These are phyloP conservation scores for Tetropium fuscum DNA, from an alignment of 2,888 invertebrate species.

Conservation along the genomic window DNA sequence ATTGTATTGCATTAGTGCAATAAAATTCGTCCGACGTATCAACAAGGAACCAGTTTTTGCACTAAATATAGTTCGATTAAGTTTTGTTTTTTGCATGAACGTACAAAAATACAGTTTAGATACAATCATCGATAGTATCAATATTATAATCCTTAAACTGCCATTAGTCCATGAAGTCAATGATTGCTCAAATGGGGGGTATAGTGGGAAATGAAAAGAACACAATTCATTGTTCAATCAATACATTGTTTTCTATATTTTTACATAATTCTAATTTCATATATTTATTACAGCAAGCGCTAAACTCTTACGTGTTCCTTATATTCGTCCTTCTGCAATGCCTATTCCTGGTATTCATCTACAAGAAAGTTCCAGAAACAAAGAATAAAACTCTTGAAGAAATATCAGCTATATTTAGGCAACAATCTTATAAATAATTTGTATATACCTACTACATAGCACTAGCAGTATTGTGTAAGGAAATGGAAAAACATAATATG, in stretches of 20 bases:
- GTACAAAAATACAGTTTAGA: no score
- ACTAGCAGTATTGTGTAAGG: constrained; percentile 27
- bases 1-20: no score
- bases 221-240: no score
- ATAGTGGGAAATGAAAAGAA: no score
- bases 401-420: constrained; percentile 85
- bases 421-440: constrained; percentile 72
- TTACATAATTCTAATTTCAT: no score
- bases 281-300: constrained; percentile 65
- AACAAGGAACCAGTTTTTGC: no score
- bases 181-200: background rate
- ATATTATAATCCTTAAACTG: no score
- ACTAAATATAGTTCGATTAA: no score
- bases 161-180: background rate
- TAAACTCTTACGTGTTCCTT: constrained; percentile 81
- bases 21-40: no score
- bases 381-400: constrained; percentile 89
- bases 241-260: no score
- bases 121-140: no score
- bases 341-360: constrained; percentile 83
- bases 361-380: constrained; percentile 89
- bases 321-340: constrained; percentile 82
- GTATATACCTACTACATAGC: constrained; percentile 25
- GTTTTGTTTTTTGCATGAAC: no score
- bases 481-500: constrained; percentile 4